Percentiles rank a stretch among this genome's conserved stretches.
Evolutionary conservation across 2,888 invertebrate genomes (phyloP).

Genomic region (Polydrusus pterygomalis): DNA sequence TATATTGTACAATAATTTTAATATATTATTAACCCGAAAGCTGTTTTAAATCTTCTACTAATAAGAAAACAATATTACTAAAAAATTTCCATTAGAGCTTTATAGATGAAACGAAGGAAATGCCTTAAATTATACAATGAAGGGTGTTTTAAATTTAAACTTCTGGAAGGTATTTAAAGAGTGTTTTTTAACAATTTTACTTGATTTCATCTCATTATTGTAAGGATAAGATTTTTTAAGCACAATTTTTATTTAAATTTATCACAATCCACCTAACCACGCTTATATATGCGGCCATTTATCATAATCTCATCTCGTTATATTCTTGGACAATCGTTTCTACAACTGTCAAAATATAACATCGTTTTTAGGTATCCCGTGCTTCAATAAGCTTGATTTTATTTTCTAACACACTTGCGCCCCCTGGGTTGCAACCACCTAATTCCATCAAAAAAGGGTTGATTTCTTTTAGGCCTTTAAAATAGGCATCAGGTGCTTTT

Average conservation of each 20-base stretch:
- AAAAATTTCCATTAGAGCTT: constrained; percentile 46
- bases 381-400: no score
- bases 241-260: constrained; percentile 6
- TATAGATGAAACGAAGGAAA: constrained; percentile 41
- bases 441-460: no score
- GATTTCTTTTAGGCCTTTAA: no score
- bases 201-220: background rate
- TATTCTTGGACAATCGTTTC: no score
- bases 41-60: constrained; percentile 46
- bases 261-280: background rate
- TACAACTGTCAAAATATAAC: background rate
- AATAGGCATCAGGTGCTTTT: no score
- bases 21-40: constrained; percentile 41
- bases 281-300: no score
- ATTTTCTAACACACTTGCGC: no score
- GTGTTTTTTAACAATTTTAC: constrained; percentile 2
- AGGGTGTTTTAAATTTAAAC: constrained; percentile 33
- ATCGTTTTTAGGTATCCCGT: no score
- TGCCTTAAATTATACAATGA: constrained; percentile 53
- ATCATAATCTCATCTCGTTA: no score
- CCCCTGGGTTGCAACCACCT: no score
- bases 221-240: constrained; percentile 1
- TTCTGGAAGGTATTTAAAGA: background rate
- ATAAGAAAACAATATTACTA: constrained; percentile 39
- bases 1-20: constrained; percentile 47